phyloP scores from a whole-genome alignment of 2,888 invertebrate genomes.

The Agrilus cyanescens region DNA sequence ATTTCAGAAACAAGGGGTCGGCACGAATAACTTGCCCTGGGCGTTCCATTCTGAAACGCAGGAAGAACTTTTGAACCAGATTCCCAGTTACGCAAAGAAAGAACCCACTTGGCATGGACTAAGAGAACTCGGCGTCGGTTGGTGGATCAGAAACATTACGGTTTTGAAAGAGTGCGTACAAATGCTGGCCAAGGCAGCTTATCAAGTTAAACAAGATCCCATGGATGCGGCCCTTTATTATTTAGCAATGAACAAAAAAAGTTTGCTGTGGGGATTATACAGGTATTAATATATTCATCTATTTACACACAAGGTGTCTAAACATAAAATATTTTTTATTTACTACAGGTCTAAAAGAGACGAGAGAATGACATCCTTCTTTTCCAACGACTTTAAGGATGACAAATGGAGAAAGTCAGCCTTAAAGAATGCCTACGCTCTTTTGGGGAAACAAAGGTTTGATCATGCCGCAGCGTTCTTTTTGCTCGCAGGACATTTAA shows the following conservation, averaged over 20 bases:
- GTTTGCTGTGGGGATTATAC: constrained; percentile 90
- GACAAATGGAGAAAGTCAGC: constrained; percentile 96
- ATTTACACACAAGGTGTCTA: neutral
- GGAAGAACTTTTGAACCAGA: constrained; percentile 80
- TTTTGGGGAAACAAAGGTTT: constrained; percentile 88
- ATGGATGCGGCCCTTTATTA: constrained; percentile 96
- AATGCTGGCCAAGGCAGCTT: constrained; percentile 87
- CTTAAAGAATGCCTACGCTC: constrained; percentile 92
- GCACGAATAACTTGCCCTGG: constrained; percentile 91
- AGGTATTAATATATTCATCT: constrained; percentile 19
- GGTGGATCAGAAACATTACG: constrained; percentile 87
- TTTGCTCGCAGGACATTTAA: constrained; percentile 82
- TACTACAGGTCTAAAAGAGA: constrained; percentile 61
- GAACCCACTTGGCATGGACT: constrained; percentile 83
- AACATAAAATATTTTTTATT: too few species aligned
- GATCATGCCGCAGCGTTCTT: constrained; percentile 99
- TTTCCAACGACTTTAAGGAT: constrained; percentile 84
- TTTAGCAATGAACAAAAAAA: constrained; percentile 96
- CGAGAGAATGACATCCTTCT: constrained; percentile 89
- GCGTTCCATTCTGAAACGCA: constrained; percentile 98
- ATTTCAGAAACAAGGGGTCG: constrained; percentile 77
- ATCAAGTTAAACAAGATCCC: constrained; percentile 85
- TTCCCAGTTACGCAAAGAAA: constrained; percentile 78
- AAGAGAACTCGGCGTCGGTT: constrained; percentile 82
- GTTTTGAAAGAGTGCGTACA: constrained; percentile 77